Evolutionary conservation across 1,140 invertebrate genomes (phyloP).

Genomic region (Drosophila trapezifrons): DNA sequence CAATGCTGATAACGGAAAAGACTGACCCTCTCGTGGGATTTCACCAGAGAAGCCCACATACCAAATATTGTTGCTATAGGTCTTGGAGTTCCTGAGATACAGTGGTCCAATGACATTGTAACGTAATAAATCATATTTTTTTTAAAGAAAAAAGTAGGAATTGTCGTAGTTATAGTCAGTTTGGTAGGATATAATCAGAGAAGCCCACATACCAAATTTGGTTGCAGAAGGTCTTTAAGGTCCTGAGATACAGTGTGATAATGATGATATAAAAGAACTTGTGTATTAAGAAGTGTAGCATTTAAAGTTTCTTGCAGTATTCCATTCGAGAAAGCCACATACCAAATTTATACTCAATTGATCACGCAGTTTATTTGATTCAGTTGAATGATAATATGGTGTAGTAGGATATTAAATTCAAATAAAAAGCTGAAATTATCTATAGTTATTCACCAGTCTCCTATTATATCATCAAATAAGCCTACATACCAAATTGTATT

Average conservation of each 20-base stretch:
- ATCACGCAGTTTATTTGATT: neutral
- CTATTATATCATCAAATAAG: neutral
- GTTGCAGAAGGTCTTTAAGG: neutral
- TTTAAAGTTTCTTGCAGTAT: neutral
- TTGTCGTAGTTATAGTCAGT: too few species aligned
- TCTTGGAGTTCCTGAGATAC: neutral
- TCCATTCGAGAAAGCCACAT: neutral
- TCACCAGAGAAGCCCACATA: neutral
- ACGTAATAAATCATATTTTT: too few species aligned
- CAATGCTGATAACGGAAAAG: slow-evolving; percentile 11
- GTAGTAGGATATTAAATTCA: neutral
- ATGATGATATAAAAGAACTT: neutral
- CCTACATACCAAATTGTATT: neutral
- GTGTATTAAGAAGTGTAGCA: neutral
- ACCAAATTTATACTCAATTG: neutral
- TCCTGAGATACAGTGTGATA: neutral
- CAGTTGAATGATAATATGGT: neutral
- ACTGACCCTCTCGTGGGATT: slow-evolving; percentile 4
- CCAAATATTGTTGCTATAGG: neutral
- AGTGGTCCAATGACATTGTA: neutral
- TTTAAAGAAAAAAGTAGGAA: too few species aligned
- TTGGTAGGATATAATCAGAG: neutral
- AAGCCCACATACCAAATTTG: neutral
- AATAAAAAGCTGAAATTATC: neutral
- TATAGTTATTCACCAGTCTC: neutral